Percentiles rank a stretch among this genome's conserved stretches.
phyloP scores from a whole-genome alignment of 2,797 vertebrate genomes.

The Erithacus rubecula region DNA sequence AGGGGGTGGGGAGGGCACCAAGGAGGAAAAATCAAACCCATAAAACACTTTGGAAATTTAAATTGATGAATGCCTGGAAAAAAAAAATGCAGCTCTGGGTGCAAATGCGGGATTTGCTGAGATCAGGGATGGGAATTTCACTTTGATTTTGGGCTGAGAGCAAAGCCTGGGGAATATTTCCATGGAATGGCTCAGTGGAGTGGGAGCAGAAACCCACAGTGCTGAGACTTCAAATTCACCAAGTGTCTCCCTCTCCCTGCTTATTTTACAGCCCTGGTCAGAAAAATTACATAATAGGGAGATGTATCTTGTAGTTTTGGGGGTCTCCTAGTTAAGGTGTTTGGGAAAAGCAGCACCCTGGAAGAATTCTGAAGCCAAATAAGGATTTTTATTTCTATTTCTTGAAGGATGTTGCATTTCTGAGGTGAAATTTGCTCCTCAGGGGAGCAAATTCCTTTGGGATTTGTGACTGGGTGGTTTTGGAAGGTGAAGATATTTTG shows the following conservation, averaged over 20 bases:
- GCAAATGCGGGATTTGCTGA: slow-evolving; percentile 48
- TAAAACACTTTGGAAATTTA: neutral
- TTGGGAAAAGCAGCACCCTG: neutral
- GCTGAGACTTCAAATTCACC: neutral
- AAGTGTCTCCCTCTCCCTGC: neutral
- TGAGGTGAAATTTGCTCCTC: neutral
- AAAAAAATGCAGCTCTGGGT: neutral
- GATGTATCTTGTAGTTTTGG: fast-evolving
- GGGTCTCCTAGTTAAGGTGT: neutral
- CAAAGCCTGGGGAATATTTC: neutral
- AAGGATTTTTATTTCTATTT: neutral
- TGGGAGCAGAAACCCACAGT: neutral
- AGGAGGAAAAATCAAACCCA: neutral
- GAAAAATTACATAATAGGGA: neutral
- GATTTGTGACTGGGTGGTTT: fast-evolving
- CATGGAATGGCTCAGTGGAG: neutral
- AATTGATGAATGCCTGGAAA: neutral
- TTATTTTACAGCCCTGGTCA: neutral
- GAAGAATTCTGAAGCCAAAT: fast-evolving
- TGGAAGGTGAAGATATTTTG: neutral
- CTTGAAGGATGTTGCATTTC: no score
- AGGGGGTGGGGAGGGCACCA: fast-evolving
- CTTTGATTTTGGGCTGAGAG: neutral
- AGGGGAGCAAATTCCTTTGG: neutral
- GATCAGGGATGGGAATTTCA: neutral